These are phyloP conservation scores for Cyanistes caeruleus DNA, from an alignment of 2,113 vertebrate species.

Conservation along the genomic window DNA sequence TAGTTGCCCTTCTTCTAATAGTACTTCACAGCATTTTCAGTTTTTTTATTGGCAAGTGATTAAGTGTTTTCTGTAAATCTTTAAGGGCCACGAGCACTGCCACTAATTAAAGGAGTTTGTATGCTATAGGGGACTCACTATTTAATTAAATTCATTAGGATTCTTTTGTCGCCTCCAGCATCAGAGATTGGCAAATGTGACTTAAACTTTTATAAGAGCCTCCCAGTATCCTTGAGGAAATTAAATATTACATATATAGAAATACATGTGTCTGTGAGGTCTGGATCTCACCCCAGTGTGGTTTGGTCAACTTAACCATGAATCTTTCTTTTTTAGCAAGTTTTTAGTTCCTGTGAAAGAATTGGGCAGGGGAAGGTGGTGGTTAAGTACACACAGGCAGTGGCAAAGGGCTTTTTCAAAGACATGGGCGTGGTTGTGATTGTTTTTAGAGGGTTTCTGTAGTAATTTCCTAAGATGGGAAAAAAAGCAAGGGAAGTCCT, in stretches of 20 bases:
- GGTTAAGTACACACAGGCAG: not conserved
- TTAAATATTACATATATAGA: not conserved
- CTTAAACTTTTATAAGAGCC: not conserved
- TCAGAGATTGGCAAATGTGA: not conserved
- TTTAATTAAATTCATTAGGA: slow-evolving; percentile 5
- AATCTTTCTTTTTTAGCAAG: not conserved
- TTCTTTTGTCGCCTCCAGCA: not conserved
- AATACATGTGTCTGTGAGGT: not conserved
- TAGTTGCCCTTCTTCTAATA: not conserved
- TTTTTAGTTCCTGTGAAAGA: not conserved
- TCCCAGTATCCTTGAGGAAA: not conserved
- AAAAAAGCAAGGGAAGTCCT: not conserved
- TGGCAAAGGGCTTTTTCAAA: not conserved
- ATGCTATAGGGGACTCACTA: not conserved
- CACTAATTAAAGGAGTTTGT: not conserved
- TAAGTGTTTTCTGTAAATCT: not conserved
- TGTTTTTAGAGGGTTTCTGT: not conserved
- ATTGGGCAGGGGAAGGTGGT: not conserved
- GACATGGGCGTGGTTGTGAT: not conserved
- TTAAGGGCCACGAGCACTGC: not conserved
- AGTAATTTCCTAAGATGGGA: not conserved
- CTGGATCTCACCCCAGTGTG: not conserved
- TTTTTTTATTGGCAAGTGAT: not conserved
- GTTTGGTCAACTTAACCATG: rapidly evolving
- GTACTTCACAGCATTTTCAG: not conserved